Evolutionary conservation across 1,140 invertebrate genomes (phyloP), one percentile per base, ranked within the genome.

Genomic region (Pemphigus obesinymphae): DNA sequence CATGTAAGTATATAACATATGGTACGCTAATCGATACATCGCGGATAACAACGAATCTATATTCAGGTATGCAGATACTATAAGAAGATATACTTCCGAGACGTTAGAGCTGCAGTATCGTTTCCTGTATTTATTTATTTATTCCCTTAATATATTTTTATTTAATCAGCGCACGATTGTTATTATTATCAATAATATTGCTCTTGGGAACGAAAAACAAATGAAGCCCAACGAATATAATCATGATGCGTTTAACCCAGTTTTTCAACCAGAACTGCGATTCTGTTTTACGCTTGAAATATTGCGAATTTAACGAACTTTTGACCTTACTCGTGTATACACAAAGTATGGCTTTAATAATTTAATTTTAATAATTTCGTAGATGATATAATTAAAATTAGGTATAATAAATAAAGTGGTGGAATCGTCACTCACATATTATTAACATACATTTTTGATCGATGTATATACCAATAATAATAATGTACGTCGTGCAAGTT

Each of bases 181-280:
- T 66, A 34, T 66, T 8, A 10, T 66, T 31, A 1, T 66, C 61
- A n/a, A n/a, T n/a, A n/a, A n/a, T n/a, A n/a, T n/a, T n/a, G 20
- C 20, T 8, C 8, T 34, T 10, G 1, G 3, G 8, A 40, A 53
- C 17, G n/a, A 72, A 20, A 72, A 72, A 72, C 70, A 48, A 72
- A 73, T 73, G 34, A 31, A 50, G 7, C 40, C 45, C 26, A 43
- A 23, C 29, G 29, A 50, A 50, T n/a, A n/a, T 31, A 50, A 73
- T 50, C 17, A 20, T 29, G 0, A 20, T 15, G 43, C 43, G 43
- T 48, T 50, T 73, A 73, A 73, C 70, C 70, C 17, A 50, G 8
- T 73, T 73, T 50, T 37, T 50, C 70, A 29, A 73, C 26, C 70
- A 73, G 15, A 73, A 73, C 43, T 50, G 43, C 13, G 10, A 70